These are phyloP conservation scores for Drosophila ercepeae DNA, from an alignment of 1,140 invertebrate genomes.

Conservation along the genomic window DNA sequence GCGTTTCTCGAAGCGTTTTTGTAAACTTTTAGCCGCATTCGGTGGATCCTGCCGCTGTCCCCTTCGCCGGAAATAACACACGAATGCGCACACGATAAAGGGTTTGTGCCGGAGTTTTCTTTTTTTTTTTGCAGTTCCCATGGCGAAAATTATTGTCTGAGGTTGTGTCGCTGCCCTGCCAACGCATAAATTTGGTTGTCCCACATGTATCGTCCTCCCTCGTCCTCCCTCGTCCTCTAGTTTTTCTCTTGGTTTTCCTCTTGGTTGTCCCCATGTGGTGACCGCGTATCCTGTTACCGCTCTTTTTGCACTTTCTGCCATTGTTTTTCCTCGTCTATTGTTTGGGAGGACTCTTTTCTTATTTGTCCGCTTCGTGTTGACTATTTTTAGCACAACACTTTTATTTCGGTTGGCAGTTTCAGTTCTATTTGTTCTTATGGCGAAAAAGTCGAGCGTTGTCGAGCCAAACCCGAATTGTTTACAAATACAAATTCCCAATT, in stretches of 20 bases:
- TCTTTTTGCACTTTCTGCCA: constrained; percentile 20
- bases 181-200: constrained; percentile 57
- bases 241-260: constrained; percentile 2
- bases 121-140: constrained; percentile 23
- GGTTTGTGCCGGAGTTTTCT: constrained; percentile 8
- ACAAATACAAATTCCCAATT: constrained; percentile 56
- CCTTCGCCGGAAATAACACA: constrained; percentile 39
- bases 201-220: constrained; percentile 27
- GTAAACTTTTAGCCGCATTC: constrained; percentile 65
- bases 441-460: constrained; percentile 30
- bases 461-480: constrained; percentile 41
- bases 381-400: constrained; percentile 70
- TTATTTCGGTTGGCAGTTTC: constrained; percentile 65
- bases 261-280: constrained; percentile 14
- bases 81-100: constrained; percentile 13
- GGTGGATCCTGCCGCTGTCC: constrained; percentile 29
- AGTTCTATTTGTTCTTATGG: constrained; percentile 28
- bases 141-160: constrained; percentile 64
- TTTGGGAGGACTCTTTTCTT: constrained; percentile 50
- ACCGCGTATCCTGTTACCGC: constrained; percentile 36
- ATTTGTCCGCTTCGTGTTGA: constrained; percentile 20
- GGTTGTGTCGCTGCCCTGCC: constrained; percentile 51
- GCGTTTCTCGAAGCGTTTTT: constrained; percentile 41
- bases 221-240: too few species aligned
- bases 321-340: constrained; percentile 30